Conservation (phyloP, 2,888 invertebrate species). For the Peribatodes rhomboidaria region DNA sequence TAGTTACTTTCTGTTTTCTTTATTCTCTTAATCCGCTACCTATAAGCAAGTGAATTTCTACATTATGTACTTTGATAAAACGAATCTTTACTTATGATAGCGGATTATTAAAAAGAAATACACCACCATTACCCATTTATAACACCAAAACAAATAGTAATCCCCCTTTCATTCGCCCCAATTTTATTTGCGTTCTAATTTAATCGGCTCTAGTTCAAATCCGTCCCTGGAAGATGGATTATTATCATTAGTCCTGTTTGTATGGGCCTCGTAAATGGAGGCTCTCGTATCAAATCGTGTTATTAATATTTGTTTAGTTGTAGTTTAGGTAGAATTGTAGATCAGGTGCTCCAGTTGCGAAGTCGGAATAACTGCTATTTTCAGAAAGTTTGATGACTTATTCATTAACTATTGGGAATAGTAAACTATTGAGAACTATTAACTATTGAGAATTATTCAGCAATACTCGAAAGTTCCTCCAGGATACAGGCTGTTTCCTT, state of each 20-base stretch:
- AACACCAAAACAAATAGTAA: too few relatives aligned
- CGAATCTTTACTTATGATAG: too few relatives aligned
- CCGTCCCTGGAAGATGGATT: slow-evolving; percentile 30
- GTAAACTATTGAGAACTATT: background rate
- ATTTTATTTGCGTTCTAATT: background rate
- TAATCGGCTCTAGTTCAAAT: slow-evolving; percentile 1
- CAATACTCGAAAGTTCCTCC: background rate
- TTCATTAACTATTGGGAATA: background rate
- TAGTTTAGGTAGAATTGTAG: slow-evolving; percentile 11
- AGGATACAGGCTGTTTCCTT: too few relatives aligned
- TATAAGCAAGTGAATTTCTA: too few relatives aligned
- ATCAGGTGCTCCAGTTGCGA: slow-evolving; percentile 8
- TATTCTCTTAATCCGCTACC: too few relatives aligned
- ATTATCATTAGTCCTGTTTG: slow-evolving; percentile 44
- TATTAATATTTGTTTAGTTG: slow-evolving; percentile 36
- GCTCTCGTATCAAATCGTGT: slow-evolving; percentile 36
- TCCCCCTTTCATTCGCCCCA: too few relatives aligned
- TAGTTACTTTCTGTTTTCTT: too few relatives aligned
- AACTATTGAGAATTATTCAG: background rate
- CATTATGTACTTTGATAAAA: too few relatives aligned
- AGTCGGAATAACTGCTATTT: background rate
- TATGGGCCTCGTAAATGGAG: slow-evolving; percentile 40
- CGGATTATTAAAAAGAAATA: too few relatives aligned
- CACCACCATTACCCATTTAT: too few relatives aligned
- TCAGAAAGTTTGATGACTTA: background rate